These are phyloP conservation scores for Aurelia coerulea DNA, from an alignment of 30 jellyfish, hydroid and myxozoan species.

Conservation along the genomic window DNA sequence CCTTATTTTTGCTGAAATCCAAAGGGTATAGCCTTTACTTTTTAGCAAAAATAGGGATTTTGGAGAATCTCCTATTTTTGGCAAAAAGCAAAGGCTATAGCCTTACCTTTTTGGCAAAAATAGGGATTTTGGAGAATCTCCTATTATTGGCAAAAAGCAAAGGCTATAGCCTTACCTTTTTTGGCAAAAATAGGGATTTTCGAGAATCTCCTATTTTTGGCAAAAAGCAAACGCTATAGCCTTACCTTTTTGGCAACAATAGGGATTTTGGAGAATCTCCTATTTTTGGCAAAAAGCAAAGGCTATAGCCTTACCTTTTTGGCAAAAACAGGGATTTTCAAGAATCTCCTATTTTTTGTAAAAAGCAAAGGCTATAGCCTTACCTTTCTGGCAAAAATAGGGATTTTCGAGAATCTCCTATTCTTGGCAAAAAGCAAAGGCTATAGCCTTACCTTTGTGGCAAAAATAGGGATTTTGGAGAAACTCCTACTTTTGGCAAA, in stretches of 20 bases:
- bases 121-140: not conserved
- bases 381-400: not conserved
- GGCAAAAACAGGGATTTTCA: no score
- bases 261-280: not conserved
- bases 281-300: not conserved
- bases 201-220: not conserved
- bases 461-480: not conserved
- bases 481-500: no score
- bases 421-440: not conserved
- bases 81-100: not conserved
- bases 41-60: not conserved
- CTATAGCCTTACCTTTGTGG: not conserved
- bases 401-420: not conserved
- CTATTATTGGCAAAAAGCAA: not conserved
- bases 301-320: slow-evolving; percentile 5
- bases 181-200: no score
- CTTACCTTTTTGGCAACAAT: not conserved
- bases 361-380: slow-evolving; percentile 12
- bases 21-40: not conserved
- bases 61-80: not conserved
- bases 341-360: no score
- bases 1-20: not conserved
- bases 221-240: not conserved
- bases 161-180: not conserved
- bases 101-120: not conserved